These are phyloP conservation scores for Phyllopteryx taeniolatus DNA, from an alignment of 2,113 vertebrate species.

Conservation along the genomic window DNA sequence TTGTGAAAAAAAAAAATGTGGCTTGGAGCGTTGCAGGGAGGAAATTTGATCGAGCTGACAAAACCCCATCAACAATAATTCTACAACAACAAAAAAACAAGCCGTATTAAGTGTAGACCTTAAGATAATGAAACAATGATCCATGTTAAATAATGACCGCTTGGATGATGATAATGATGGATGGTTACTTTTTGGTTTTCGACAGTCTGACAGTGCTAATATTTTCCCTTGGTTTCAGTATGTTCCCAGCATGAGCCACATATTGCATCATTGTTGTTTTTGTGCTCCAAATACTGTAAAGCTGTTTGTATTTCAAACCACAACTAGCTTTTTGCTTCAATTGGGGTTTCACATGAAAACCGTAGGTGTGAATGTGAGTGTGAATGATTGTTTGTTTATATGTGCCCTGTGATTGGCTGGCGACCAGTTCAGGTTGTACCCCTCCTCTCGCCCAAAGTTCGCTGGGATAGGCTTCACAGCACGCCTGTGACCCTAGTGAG, in stretches of 20 bases:
- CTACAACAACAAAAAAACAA: not conserved
- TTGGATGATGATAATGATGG: not conserved
- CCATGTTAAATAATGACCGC: not conserved
- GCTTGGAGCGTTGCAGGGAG: not conserved
- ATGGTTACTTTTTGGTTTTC: not conserved
- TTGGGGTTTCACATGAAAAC: too few relatives aligned
- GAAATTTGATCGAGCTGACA: not conserved
- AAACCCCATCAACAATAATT: too few relatives aligned
- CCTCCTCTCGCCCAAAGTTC: too few relatives aligned
- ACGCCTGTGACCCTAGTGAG: too few relatives aligned
- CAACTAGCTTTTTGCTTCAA: not conserved
- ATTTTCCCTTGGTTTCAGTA: not conserved
- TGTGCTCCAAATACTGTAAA: not conserved
- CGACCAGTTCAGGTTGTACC: too few relatives aligned
- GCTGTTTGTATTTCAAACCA: not conserved
- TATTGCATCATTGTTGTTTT: slow-evolving; percentile 15
- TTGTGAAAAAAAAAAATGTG: not conserved
- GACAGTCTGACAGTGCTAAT: not conserved
- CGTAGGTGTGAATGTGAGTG: too few relatives aligned
- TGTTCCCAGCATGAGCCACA: slow-evolving; percentile 1
- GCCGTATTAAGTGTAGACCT: not conserved
- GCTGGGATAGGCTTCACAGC: too few relatives aligned
- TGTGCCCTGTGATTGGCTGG: too few relatives aligned
- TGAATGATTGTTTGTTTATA: too few relatives aligned
- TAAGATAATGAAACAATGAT: not conserved